Base-by-base conservation (phyloP, 2,797 vertebrate genomes). In the Enoplosus armatus region DNA sequence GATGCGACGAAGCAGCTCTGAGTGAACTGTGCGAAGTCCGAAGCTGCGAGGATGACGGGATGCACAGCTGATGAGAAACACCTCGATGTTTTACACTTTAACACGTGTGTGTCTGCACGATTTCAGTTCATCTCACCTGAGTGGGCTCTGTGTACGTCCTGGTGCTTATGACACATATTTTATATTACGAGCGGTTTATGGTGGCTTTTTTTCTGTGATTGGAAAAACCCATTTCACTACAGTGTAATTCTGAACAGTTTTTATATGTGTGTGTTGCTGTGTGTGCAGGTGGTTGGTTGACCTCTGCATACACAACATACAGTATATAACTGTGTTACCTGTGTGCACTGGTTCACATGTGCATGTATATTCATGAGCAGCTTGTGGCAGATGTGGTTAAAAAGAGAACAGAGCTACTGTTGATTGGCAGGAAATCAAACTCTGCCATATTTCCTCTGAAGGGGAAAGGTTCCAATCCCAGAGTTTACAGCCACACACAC, bases 381-480 rank as follows among this genome's bases (percentile, higher is more conserved):
- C 41, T 2, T 47, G 33, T 16, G 20, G 39, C 39, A 74, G 39
- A 35, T n/a, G 48, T n/a, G 35, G 15, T 54, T 33, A 26, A 27
- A 22, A 54, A 12, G 22, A 53, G 8, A 14, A 68, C 45, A n/a
- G 43, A 24, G 35, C 53, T 58, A 61, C 29, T 54, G 56, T 53
- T 68, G 45, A 50, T 22, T 73, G 77, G 51, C 64, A 50, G 51
- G 39, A 80, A 70, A 53, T 60, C 24, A 69, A 39, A 68, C 48
- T 53, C 33, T 43, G 27, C n/a, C 18, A 11, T 24, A 54, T 67
- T 66, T 72, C 47, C 33, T 51, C 63, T 53, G 33, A 66, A 39
- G 27, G 31, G 29, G 55, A 18, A 45, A 62, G 26, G 39, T 22
- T 45, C 10, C 18, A 22, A 9, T 41, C 37, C 35, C 35, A 60